phyloP scores from a whole-genome alignment of 2,888 invertebrate species.

The Leptura quadrifasciata region DNA sequence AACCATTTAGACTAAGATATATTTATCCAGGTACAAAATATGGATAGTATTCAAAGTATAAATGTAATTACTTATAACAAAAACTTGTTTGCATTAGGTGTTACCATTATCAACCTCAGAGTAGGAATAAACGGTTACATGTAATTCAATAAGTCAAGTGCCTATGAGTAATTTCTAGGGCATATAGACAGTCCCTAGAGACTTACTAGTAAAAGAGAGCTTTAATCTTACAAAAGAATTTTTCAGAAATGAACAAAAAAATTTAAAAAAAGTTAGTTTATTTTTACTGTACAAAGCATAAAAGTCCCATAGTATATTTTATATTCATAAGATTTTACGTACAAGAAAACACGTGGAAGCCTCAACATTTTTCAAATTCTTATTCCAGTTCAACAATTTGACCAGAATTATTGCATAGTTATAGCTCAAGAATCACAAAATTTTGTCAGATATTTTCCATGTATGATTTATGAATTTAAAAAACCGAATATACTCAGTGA shows the following conservation, averaged over 20 bases:
- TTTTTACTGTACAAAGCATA: too few species aligned
- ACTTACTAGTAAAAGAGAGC: neutral
- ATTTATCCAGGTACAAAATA: too few species aligned
- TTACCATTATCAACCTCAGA: neutral
- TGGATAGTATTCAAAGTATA: too few species aligned
- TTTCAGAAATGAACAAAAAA: slow-evolving; percentile 1
- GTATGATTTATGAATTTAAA: too few species aligned
- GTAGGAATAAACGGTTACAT: neutral
- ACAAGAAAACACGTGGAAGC: neutral
- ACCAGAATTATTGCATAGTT: too few species aligned
- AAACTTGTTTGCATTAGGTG: too few species aligned
- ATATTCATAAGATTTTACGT: neutral
- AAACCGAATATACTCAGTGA: too few species aligned
- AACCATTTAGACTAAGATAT: too few species aligned
- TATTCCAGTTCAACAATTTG: neutral
- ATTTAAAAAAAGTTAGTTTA: neutral
- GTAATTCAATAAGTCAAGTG: neutral
- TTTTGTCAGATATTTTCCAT: too few species aligned
- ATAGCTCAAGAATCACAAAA: too few species aligned
- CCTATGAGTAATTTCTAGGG: neutral
- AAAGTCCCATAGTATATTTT: too few species aligned
- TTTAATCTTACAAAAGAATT: neutral
- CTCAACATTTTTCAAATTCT: neutral
- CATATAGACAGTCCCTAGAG: neutral
- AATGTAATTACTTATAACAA: too few species aligned